Conservation (phyloP, 2,888 invertebrate genomes). For the Melanostoma mellinum region DNA sequence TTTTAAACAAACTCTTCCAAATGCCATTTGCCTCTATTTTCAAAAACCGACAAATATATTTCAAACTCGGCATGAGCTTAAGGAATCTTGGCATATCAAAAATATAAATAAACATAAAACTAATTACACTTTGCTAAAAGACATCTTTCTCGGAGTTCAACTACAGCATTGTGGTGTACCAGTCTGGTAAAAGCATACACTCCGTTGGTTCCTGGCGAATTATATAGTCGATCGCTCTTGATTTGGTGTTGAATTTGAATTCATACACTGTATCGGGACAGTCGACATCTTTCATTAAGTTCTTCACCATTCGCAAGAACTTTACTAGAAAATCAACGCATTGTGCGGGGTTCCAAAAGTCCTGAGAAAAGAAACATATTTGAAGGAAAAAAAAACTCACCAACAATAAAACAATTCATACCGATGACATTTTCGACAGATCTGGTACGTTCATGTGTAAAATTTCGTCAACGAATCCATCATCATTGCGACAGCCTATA, state of each 20-base stretch:
- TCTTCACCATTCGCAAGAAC: background rate
- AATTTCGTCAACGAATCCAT: conserved; percentile 84
- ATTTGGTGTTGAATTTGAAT: background rate
- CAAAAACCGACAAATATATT: no score
- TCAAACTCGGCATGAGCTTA: no score
- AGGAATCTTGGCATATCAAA: no score
- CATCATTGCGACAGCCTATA: conserved; percentile 87
- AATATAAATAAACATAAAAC: no score
- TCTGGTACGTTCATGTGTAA: conserved; percentile 82
- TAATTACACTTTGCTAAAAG: no score
- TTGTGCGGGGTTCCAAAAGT: background rate
- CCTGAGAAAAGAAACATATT: background rate
- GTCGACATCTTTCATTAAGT: background rate
- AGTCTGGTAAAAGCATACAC: background rate
- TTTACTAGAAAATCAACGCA: background rate
- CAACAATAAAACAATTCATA: background rate
- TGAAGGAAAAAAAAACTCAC: background rate
- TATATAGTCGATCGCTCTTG: background rate
- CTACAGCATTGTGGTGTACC: background rate
- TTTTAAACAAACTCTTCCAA: no score
- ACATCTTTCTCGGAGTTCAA: background rate
- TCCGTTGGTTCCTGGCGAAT: background rate
- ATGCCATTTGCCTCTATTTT: no score
- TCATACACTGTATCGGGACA: background rate
- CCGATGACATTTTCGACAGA: conserved; percentile 77